phyloP scores from a whole-genome alignment of 2,113 vertebrate genomes.

The Heterochromis multidens region DNA sequence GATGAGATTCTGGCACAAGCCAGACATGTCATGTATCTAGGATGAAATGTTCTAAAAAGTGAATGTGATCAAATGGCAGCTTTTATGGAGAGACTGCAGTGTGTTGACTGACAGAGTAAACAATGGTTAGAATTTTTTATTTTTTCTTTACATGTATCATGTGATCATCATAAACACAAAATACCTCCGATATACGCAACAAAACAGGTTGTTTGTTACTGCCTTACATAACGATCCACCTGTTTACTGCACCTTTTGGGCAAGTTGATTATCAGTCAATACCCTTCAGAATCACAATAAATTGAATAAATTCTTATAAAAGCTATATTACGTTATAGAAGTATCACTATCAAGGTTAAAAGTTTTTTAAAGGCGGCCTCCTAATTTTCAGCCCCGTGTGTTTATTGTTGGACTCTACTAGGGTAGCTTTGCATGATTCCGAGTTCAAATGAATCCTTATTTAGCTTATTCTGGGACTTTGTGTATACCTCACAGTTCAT shows the following conservation, averaged over 20 bases:
- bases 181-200: background rate
- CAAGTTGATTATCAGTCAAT: background rate
- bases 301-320: background rate
- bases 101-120: background rate
- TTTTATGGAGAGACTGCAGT: background rate
- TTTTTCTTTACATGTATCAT: background rate
- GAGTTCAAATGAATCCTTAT: too few relatives aligned
- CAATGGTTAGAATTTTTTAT: background rate
- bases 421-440: too few relatives aligned
- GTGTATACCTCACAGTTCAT: background rate
- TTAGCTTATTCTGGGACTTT: too few relatives aligned
- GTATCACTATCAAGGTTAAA: too few relatives aligned
- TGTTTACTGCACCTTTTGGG: background rate
- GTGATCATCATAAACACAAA: background rate
- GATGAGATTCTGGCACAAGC: background rate
- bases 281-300: background rate
- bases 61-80: background rate
- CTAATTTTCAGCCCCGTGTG: too few relatives aligned
- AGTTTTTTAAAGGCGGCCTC: too few relatives aligned
- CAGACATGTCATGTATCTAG: background rate
- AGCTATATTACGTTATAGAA: too few relatives aligned
- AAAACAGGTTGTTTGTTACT: background rate
- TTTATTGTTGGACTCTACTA: too few relatives aligned
- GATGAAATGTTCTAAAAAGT: background rate
- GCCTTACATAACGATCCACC: background rate